Evolutionary conservation across 2,797 vertebrate genomes (phyloP), one percentile per base, ranked within the genome.

Genomic region (Lepidocolaptes lacrymiger): DNA sequence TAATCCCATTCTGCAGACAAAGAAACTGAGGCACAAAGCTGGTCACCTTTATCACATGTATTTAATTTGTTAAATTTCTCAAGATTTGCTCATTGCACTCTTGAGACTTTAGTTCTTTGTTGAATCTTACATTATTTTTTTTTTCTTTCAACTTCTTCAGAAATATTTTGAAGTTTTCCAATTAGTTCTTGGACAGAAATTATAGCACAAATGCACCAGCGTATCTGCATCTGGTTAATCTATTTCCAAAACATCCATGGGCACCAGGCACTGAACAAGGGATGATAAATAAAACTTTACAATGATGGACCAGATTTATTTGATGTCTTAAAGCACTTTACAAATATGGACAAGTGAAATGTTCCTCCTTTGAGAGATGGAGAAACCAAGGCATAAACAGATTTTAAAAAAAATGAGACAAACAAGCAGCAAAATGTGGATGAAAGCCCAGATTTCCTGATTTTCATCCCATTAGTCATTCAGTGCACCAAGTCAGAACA

Each of bases 391-490:
- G 39, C 52, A 91, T 12, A 81, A 54, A 58, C 20, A 43, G 9
- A 71, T 76, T 63, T 3, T 34, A 4, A 15, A 66, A 55, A 66
- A 88, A 85, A 55, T 18, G 26, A 77, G 56, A 72, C 20, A 55
- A 78, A 41, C 8, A 91, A 88, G 39, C 20, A 79, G 7, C 22
- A 91, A 85, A 91, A 68, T 17, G 26, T 85, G 87, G 67, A 87
- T 75, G 23, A 79, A 83, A 95, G 61, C 61, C 78, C 56, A 83
- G 36, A 79, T 74, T 77, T 85, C 67, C 72, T 64, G 61, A 75
- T 56, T 92, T 91, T 89, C 56, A 87, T 67, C 5, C 67, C 49
- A 67, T 95, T 93, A 93, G 32, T 88, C 79, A 89, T 87, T 91
- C 78, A 89, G 7, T 77, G 20, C 54, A 64, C 20, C 85, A 76